Evolutionary conservation across 2,797 vertebrate genomes (phyloP), one percentile per base, ranked within the genome.

Genomic region (Eleutherodactylus coqui): DNA sequence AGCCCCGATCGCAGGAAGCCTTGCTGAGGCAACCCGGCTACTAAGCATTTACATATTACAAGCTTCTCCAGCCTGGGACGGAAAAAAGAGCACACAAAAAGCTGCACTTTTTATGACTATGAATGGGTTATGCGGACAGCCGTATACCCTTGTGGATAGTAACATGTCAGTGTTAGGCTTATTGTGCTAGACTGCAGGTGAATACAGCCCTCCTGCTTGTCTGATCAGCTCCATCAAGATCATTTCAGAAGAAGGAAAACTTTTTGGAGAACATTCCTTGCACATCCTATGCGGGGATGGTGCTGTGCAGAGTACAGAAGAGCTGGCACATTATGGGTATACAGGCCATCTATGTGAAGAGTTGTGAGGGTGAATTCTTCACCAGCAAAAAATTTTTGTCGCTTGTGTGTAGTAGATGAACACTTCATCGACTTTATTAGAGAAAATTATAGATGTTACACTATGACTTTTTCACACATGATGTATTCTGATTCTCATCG

Each of bases 151-250:
- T 91, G 88, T 64, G 47, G 83, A 84, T 86, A 89, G 92, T 91
- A 92, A 91, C 92, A 88, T 88, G 91, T 84, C 88, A 83, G 88
- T 89, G 90, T 91, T 77, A 75, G 89, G 90, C 87, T 91, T 90
- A 90, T 91, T 90, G 90, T 91, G 89, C 87, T 90, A 89, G 89
- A 86, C 88, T 88, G 88, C 43, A 60, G 89, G 90, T 91, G 89
- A 92, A 91, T 75, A 47, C 89, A 78, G 5, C 0, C 80, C 72
- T 89, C 77, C 38, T 24, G 83, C 88, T 87, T 88, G 89, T 82
- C 29, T 67, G 81, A 49, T 83, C 21, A 0, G 53, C 82, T 82
- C 69, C 90, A 87, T 90, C 84, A 43, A 90, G 90, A 89, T 89
- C 87, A 38, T 45, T 75, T 70, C 49, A 85, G 49, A 60, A 79